Percentiles rank a stretch among this genome's conserved stretches.
Evolutionary conservation across 2,888 invertebrate genomes (phyloP).

Genomic region (Ophioninae sp.): DNA sequence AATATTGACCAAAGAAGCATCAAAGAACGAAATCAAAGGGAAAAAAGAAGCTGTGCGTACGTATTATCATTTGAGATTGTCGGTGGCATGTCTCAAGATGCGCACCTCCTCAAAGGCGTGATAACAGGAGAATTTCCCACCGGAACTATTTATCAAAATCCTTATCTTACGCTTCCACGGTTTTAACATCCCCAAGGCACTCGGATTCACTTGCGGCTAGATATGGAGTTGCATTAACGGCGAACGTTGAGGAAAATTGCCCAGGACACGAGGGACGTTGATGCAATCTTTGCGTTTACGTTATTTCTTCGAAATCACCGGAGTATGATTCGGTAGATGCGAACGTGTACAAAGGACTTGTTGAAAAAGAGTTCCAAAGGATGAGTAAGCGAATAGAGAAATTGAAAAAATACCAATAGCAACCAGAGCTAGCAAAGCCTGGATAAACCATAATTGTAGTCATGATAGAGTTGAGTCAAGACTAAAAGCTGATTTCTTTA

Average conservation of each 20-base stretch:
- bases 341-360: neutral
- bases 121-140: constrained; percentile 62
- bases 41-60: constrained; percentile 16
- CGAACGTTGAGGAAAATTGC: constrained; percentile 40
- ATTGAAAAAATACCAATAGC: constrained; percentile 32
- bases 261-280: constrained; percentile 36
- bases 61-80: constrained; percentile 57
- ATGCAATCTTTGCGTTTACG: constrained; percentile 33
- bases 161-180: constrained; percentile 62
- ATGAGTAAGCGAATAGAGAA: constrained; percentile 28
- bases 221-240: constrained; percentile 58
- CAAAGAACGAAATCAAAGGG: neutral
- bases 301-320: constrained; percentile 7
- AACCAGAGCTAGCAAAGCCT: constrained; percentile 27
- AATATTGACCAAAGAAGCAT: constrained; percentile 2
- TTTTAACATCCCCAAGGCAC: constrained; percentile 53
- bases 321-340: neutral
- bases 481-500: constrained; percentile 36
- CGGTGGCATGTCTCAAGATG: constrained; percentile 36
- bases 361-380: neutral
- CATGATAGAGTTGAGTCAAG: constrained; percentile 29
- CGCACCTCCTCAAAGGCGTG: constrained; percentile 57
- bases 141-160: constrained; percentile 64
- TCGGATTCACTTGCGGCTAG: constrained; percentile 49
- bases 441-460: constrained; percentile 29